Conservation (phyloP, 2,888 invertebrate species). For the Aproaerema taeniolella region DNA sequence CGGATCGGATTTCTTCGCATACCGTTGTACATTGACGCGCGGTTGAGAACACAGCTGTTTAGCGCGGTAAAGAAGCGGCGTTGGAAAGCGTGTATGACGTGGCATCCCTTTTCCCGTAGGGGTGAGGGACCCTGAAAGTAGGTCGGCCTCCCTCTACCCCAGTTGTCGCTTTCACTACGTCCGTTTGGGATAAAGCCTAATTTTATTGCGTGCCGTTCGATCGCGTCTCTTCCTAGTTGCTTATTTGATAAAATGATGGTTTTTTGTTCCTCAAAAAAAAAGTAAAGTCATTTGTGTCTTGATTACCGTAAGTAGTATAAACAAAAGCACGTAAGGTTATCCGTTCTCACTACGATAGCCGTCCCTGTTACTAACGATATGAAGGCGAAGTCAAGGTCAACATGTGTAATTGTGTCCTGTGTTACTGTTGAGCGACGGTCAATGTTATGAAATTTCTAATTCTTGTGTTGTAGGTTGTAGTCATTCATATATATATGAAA, state of each 20-base stretch:
- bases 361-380: too few relatives aligned
- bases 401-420: too few relatives aligned
- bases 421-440: too few relatives aligned
- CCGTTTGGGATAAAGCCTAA: slow-evolving; percentile 62
- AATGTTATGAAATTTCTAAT: too few relatives aligned
- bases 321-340: too few relatives aligned
- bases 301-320: too few relatives aligned
- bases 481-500: too few relatives aligned
- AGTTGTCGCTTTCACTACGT: slow-evolving; percentile 61
- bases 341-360: too few relatives aligned
- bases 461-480: too few relatives aligned
- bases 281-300: too few relatives aligned
- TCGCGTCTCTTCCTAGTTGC: slow-evolving; percentile 46
- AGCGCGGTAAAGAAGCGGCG: slow-evolving; percentile 34
- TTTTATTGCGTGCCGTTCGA: slow-evolving; percentile 65
- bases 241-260: slow-evolving; percentile 29
- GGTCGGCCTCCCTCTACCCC: slow-evolving; percentile 43
- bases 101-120: slow-evolving; percentile 30
- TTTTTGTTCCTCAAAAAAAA: too few relatives aligned
- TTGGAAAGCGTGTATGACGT: slow-evolving; percentile 31
- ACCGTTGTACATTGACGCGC: slow-evolving; percentile 48
- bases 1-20: slow-evolving; percentile 36
- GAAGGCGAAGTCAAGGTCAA: too few relatives aligned
- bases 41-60: slow-evolving; percentile 41
- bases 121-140: slow-evolving; percentile 52